phyloP scores from a whole-genome alignment of 2,888 invertebrate genomes.

The Muscina levida region DNA sequence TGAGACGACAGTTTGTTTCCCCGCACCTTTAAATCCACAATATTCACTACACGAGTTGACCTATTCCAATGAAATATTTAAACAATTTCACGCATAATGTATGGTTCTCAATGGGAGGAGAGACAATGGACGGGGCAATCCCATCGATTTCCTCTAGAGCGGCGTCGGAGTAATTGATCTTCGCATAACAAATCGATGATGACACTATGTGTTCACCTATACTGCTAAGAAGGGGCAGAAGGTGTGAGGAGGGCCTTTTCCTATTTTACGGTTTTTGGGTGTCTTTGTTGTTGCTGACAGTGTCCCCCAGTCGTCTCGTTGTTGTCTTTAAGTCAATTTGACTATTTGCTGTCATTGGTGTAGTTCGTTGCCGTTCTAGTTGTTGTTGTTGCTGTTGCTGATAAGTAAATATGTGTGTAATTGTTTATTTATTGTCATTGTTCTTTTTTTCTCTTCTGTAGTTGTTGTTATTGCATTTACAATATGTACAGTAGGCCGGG shows the following conservation, averaged over 20 bases:
- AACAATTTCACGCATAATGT: background rate
- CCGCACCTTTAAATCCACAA: background rate
- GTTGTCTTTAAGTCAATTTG: conserved; percentile 14
- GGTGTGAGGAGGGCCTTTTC: too few species aligned
- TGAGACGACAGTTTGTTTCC: too few species aligned
- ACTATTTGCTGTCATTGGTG: conserved; percentile 8
- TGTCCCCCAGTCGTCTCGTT: background rate
- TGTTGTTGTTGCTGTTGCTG: conserved; percentile 6
- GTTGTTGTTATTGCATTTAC: too few species aligned
- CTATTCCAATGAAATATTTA: background rate
- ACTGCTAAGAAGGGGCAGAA: too few species aligned
- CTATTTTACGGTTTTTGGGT: too few species aligned
- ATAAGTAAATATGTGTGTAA: conserved; percentile 22
- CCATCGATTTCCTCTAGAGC: too few species aligned
- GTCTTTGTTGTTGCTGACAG: too few species aligned
- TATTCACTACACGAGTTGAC: background rate
- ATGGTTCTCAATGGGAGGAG: background rate
- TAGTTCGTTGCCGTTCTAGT: background rate
- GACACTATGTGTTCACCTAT: too few species aligned
- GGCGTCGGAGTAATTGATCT: too few species aligned
- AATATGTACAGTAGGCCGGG: too few species aligned
- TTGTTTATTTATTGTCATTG: conserved; percentile 42
- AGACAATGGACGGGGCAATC: background rate
- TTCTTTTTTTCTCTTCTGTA: background rate
- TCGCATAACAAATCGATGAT: too few species aligned